Conservation (phyloP, 2,888 invertebrate genomes). For the Campoplex nolae region DNA sequence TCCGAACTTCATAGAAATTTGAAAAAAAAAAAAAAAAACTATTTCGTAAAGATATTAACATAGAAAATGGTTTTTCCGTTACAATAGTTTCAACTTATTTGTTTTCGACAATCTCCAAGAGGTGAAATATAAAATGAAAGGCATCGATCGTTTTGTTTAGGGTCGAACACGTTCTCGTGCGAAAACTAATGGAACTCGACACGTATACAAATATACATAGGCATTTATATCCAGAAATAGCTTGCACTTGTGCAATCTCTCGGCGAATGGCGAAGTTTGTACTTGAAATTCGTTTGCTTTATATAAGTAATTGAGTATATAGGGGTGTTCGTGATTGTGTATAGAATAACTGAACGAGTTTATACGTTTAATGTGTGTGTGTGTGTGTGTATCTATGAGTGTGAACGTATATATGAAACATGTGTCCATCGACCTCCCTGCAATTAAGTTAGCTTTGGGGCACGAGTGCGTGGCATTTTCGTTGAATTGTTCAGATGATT, state of each 20-base stretch:
- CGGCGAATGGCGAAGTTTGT: conserved; percentile 19
- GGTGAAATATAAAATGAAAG: conserved; percentile 22
- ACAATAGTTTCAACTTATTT: not conserved
- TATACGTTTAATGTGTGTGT: conserved; percentile 9
- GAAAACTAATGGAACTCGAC: conserved; percentile 19
- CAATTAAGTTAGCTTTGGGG: conserved; percentile 69
- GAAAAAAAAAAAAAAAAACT: too few relatives aligned
- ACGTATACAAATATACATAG: conserved; percentile 6
- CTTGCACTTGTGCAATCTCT: conserved; percentile 26
- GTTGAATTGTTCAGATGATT: conserved; percentile 70
- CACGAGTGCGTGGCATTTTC: conserved; percentile 62
- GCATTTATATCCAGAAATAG: conserved; percentile 1
- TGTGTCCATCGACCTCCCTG: conserved; percentile 54
- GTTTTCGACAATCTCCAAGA: not conserved
- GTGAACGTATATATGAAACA: not conserved
- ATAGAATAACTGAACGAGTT: not conserved
- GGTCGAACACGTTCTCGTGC: conserved; percentile 12
- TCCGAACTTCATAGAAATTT: too few relatives aligned
- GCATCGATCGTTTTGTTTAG: conserved; percentile 8
- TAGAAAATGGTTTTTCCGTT: not conserved
- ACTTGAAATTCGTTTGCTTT: conserved; percentile 46
- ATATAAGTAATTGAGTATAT: conserved; percentile 37
- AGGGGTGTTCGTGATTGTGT: not conserved
- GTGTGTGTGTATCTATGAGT: too few relatives aligned
- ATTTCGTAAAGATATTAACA: too few relatives aligned